Evolutionary conservation across 2,888 invertebrate genomes (phyloP), one percentile per base, ranked within the genome.

Genomic region (Papilio demoleus): DNA sequence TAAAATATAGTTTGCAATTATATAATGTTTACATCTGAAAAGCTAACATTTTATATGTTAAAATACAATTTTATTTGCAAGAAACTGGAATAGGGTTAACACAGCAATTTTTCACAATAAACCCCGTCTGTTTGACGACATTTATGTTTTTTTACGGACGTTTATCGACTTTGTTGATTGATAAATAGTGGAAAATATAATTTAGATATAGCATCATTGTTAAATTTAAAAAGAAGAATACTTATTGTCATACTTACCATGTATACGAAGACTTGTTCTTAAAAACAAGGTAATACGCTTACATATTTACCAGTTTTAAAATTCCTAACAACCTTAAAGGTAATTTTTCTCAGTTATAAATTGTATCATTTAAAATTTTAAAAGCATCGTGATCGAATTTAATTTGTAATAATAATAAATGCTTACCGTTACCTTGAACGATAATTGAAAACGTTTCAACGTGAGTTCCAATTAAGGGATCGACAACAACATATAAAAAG

Each of bases 31-130:
- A 17, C 27, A 6, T 22, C 19, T 12, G 17, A 40, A 36, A 11
- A 50, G 64, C 11, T 47, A 59, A 47, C 56, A 47, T 56, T 63
- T 68, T 68, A 53, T 60, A 68, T 71, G 24, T 62, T 64, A 47
- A 36, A 56, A 31, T 59, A 9, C 12, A 45, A 34, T 3, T 59
- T 47, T 50, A n/a, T 34, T 34, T 56, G 12, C 27, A 45, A 63
- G 12, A 50, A 61, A 31, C 40, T 58, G 40, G 22, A 61, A 61
- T 53, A 61, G 40, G 61, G 67, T 67, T 61, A 61, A 67, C 38
- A 50, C 12, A 60, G 45, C 31, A 36, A 24, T 45, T 36, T 66
- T 66, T 47, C 19, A 66, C n/a, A 24, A 8, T 14, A 27, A 8
- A 5, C 12, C 8, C 4, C 5, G 24, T 24, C 19, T 38, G 19